Evolutionary conservation across 2,888 invertebrate species (phyloP), one percentile per base, ranked within the genome.

Genomic region (Alsophila aescularia): DNA sequence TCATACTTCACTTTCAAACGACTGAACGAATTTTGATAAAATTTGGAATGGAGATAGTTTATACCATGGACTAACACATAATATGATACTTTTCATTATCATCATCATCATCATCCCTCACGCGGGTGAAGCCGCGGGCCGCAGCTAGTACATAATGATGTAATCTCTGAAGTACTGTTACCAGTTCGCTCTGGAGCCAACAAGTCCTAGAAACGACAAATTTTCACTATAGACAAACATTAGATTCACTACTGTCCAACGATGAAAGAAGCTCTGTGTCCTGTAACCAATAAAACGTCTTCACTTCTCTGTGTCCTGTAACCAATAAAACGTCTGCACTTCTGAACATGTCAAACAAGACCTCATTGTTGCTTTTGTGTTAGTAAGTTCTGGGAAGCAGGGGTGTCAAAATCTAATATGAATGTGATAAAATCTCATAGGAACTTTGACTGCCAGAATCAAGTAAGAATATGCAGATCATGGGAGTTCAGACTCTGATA

Each of bases 341-440:
- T 79, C 76, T 54, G 32, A 27, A 45, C 35, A 47, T 75, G 71
- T 79, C 70, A 72, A 73, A 75, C 75, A 75, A 69, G 68, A 67
- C 64, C 67, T 69, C 69, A 75, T 74, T 75, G 77, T 81, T 74
- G 56, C 52, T 55, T 63, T 60, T 65, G 62, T 62, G 53, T 35
- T 32, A 36, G 49, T 32, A 37, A 73, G 4, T 78, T 73, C 69
- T 64, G 64, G 66, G 73, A 75, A 70, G 59, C 58, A 73, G 51
- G 75, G 77, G 64, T 62, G 62, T 51, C 67, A 32, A 13, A 7
- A 2, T 13, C 14, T 42, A 16, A 47, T 35, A 15, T 9, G 15
- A 35, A 29, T 10, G n/a, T 18, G 29, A n/a, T n/a, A 29, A 29
- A 29, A 8, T 29, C n/a, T 2, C 7, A 18, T 18, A 18, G 5